Evolutionary conservation across 2,113 vertebrate genomes (phyloP), one percentile per base, ranked within the genome.

Genomic region (Myrmecobius fasciatus): DNA sequence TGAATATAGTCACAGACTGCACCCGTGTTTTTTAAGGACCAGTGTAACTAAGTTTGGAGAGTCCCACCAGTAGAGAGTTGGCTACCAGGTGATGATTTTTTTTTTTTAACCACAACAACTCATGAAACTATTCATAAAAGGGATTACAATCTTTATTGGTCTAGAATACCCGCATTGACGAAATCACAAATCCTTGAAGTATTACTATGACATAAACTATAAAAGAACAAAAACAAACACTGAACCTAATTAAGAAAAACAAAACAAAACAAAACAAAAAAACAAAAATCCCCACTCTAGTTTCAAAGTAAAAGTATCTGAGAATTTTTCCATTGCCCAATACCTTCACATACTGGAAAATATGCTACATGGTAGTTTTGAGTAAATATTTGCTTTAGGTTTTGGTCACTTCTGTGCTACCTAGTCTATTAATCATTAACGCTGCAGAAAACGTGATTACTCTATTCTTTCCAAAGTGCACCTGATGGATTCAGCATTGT

Each of bases 291-390:
- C 49, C 49, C 0, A 96, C 83, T 51, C 67, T 94, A 56, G 95
- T 97, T 51, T 97, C 97, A 95, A 67, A 96, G 89, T 95, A 94
- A 96, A 98, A 98, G 94, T 96, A 97, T 94, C 89, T 97, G 92
- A 97, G 95, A 83, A 96, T 96, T 97, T 97, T 98, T 97, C 97
- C 95, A 95, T 96, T 96, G 92, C 67, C 52, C 89, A 91, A 97
- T 98, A 96, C 96, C 89, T 95, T 90, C 95, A 90, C 97, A 96
- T 95, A 96, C 97, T 96, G 94, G 95, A 98, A 97, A 97, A 96
- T 53, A 88, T 92, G 75, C 93, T 22, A 36, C 93, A 51, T 93
- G 46, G 28, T 17, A 97, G 31, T 83, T 93, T 97, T 96, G 91
- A 97, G 95, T 97, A 98, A 97, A 97, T 97, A 97, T 97, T 97